Base-by-base conservation (phyloP, 2,113 vertebrate species). In the Zeus faber region DNA sequence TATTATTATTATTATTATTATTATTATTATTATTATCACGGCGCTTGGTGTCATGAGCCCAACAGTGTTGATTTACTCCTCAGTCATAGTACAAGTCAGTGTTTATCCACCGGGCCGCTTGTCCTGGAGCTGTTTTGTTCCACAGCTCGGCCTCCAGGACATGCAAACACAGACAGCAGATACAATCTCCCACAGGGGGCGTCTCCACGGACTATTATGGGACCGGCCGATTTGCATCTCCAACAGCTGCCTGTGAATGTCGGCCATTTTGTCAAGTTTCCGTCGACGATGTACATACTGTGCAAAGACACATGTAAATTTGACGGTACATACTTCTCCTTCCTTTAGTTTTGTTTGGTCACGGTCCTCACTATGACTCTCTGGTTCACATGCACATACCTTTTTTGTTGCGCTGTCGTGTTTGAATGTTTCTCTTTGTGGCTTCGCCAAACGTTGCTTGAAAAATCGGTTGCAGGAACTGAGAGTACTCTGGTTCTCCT, bases 91-190 rank as follows among this genome's bases (percentile, higher is more conserved):
- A 33, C 22, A 2, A 16, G 57, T 63, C 62, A 49, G 58, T 72
- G 48, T 67, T 72, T 74, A 58, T 59, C 16, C 49, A 65, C 55
- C 52, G 26, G 16, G 46, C 33, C 37, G 1, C 0, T 24, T 48
- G 52, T 63, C 59, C 51, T 54, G 18, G 33, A 21, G 25, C 48
- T 53, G 50, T 74, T 69, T 58, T 64, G 54, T 66, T 61, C 54
- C 63, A 39, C 40, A 6, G 25, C 55, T 9, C 16, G 24, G 7
- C 21, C 61, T 61, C 14, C 58, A 58, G 57, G 52, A 54, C 64
- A 70, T 62, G 65, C 77, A 68, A 70, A 65, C 48, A 48, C 59
- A 70, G 11, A 37, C 33, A 37, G n/a, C 33, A 37, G 11, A 37
- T 14, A 37, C 33, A 37, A 10, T 14, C 33, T 14, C 33, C 13